phyloP scores from a whole-genome alignment of 2,113 vertebrate genomes.

The Podocnemis expansa region DNA sequence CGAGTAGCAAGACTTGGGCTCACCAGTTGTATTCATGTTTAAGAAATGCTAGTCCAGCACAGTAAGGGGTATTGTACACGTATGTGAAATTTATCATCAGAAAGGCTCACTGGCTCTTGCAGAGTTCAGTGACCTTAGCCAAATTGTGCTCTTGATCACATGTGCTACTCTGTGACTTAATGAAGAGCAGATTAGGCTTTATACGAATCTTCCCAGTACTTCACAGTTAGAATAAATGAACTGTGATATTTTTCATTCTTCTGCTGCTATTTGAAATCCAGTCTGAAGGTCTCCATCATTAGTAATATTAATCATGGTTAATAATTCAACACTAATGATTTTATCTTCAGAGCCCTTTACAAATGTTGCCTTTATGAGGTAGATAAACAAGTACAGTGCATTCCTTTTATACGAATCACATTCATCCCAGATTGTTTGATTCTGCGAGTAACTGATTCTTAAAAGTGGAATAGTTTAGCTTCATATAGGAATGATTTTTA shows the following conservation, averaged over 20 bases:
- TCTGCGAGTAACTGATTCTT: no score
- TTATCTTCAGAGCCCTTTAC: conserved; percentile 1
- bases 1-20: neutral
- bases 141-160: neutral
- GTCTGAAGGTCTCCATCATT: neutral
- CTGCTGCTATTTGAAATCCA: neutral
- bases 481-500: no score
- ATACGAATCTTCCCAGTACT: conserved; percentile 15
- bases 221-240: conserved; percentile 22
- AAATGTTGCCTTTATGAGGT: neutral
- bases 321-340: neutral
- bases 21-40: neutral
- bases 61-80: neutral
- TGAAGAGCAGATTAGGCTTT: neutral
- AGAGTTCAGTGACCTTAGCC: neutral
- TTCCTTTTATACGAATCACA: no score
- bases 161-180: neutral
- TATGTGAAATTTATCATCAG: neutral
- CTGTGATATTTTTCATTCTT: conserved; percentile 14
- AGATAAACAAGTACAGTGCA: neutral
- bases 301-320: conserved; percentile 7
- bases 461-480: no score
- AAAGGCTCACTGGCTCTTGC: neutral
- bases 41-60: neutral
- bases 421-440: no score